Conservation (phyloP, 2,888 invertebrate species). For the Melinopterus prodromus region DNA sequence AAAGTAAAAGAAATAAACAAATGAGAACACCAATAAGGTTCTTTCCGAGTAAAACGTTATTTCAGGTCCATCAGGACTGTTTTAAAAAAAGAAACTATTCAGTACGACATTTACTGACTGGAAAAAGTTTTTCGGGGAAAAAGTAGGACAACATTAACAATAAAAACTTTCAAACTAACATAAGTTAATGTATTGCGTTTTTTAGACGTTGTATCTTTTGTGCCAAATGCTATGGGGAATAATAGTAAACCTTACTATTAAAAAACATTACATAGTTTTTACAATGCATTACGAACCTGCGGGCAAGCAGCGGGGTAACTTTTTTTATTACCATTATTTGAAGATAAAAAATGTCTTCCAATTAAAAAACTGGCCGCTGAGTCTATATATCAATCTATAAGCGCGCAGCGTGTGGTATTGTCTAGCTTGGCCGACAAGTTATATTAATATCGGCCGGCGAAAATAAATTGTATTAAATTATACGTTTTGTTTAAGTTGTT, state of each 20-base stretch:
- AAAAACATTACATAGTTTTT: constrained; percentile 39
- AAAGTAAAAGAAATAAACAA: no score
- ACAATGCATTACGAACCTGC: constrained; percentile 50
- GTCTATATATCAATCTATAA: constrained; percentile 61
- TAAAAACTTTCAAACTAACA: no score
- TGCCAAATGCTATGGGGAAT: no score
- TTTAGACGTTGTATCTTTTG: no score
- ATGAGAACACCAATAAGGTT: no score
- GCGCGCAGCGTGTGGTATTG: constrained; percentile 58
- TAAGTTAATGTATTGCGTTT: no score
- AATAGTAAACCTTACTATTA: constrained; percentile 6
- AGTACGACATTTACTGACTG: constrained; percentile 5
- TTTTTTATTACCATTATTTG: constrained; percentile 51
- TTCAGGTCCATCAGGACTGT: no score
- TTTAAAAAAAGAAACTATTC: no score
- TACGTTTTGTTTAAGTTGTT: not conserved
- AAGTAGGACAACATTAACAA: no score
- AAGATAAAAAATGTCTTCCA: constrained; percentile 61
- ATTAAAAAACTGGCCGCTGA: constrained; percentile 61
- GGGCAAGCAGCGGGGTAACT: constrained; percentile 45
- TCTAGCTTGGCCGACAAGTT: constrained; percentile 51
- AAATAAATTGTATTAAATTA: constrained; percentile 13
- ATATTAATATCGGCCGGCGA: constrained; percentile 52
- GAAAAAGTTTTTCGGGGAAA: no score
- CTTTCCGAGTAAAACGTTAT: no score